Evolutionary conservation across 2,113 vertebrate genomes (phyloP), one percentile per base, ranked within the genome.

Genomic region (Hucho hucho): DNA sequence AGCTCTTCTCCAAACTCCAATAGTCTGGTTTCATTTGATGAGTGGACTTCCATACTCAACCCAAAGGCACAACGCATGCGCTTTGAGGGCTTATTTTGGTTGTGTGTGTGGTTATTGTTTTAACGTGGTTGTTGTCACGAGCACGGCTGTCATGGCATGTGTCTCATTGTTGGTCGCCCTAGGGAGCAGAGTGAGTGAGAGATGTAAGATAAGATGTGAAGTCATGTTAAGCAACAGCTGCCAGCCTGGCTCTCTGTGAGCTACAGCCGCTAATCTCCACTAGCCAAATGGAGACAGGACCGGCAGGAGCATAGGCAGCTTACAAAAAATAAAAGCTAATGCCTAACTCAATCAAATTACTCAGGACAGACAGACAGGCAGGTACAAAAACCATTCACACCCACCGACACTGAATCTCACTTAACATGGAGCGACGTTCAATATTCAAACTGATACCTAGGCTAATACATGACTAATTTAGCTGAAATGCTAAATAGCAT

Each of bases 191-290:
- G 12, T 7, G 26, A 71, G 12, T 37, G 49, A 85, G 64, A 82
- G 76, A 90, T 88, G 81, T 80, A 86, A n/a, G 37, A 43, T 43
- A 11, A 43, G 82, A 89, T 84, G 81, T 85, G 81, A 87, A 84
- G 84, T 84, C 88, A 85, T 74, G 88, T 89, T 90, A 89, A 76
- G 80, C 76, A 83, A 88, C 90, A 91, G 91, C 90, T 91, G 92
- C 86, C 32, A 37, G 63, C 65, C 49, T 61, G 66, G 67, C 67
- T 69, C 29, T 67, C 20, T 65, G 64, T 28, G 22, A 14, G 64
- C 9, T 29, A 65, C 25, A 24, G 67, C 65, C 26, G 29, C 76
- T 81, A 65, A 82, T 73, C 72, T 74, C 69, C 67, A 11, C 56
- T 53, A 66, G 77, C 69, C 75, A 77, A 82, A 76, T 75, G 73